phyloP scores from a whole-genome alignment of 35 echinoderm and acorn worm species.

The Acanthaster planci region DNA sequence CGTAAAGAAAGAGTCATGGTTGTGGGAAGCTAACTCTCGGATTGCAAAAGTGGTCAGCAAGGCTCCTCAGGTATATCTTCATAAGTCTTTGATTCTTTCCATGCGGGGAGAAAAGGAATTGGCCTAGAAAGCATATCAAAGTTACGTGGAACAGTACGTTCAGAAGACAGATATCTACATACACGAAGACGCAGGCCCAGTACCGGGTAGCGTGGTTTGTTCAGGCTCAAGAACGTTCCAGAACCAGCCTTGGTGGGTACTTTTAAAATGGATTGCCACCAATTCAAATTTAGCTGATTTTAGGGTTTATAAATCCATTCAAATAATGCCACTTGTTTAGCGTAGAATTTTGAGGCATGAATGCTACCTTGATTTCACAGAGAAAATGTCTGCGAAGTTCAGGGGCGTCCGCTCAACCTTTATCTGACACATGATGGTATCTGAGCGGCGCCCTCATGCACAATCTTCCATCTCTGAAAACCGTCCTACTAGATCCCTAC shows the following conservation, averaged over 20 bases:
- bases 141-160: not conserved
- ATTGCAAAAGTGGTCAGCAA: not conserved
- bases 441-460: not conserved
- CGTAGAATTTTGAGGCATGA: not conserved
- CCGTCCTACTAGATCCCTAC: not conserved
- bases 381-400: not conserved
- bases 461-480: not conserved
- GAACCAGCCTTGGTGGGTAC: not conserved
- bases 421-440: constrained; percentile 8
- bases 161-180: not conserved
- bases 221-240: not conserved
- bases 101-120: not conserved
- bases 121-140: not conserved
- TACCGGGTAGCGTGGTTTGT: not conserved
- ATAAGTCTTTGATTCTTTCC: not conserved
- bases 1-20: not conserved
- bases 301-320: not conserved
- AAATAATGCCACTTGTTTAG: not conserved
- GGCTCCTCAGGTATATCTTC: constrained; percentile 1
- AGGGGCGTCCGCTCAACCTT: not conserved
- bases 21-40: not conserved
- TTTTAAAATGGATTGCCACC: not conserved
- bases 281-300: not conserved
- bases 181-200: not conserved
- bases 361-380: not conserved